Conservation (phyloP, 2,888 invertebrate genomes). For the Anaspis maculata region DNA sequence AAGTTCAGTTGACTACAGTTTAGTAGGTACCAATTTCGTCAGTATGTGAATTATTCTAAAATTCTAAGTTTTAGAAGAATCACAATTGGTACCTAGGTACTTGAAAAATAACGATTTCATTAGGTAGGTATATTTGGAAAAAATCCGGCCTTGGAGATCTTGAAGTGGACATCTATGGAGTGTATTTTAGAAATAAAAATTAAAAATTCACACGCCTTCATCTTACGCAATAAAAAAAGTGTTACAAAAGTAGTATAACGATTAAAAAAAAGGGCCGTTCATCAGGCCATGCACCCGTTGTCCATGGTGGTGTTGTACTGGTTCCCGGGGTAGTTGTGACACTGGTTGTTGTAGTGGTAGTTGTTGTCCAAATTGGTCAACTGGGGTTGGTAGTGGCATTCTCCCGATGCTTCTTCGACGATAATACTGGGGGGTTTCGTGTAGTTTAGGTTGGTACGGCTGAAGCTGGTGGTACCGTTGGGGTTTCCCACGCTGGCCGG, state of each 20-base stretch:
- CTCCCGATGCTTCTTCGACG: conserved; percentile 42
- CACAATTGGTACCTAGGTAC: no score
- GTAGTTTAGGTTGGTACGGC: conserved; percentile 15
- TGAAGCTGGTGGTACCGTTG: conserved; percentile 21
- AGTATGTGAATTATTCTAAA: no score
- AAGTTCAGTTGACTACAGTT: no score
- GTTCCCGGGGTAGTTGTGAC: conserved; percentile 50
- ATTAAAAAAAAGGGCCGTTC: not conserved
- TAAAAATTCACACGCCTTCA: no score
- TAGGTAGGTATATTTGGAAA: no score
- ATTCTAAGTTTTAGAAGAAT: no score
- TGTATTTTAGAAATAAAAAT: no score
- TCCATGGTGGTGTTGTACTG: conserved; percentile 48
- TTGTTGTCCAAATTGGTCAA: conserved; percentile 47
- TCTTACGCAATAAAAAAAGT: not conserved
- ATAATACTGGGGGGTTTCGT: conserved; percentile 40
- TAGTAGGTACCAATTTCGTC: no score
- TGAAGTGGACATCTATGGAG: no score
- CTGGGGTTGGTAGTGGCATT: conserved; percentile 48
- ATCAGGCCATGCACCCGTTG: conserved; percentile 56
- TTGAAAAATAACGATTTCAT: no score
- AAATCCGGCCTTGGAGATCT: no score
- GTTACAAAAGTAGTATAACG: no score
- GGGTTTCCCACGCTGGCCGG: conserved; percentile 27
- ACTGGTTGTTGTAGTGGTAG: conserved; percentile 40